Base-by-base conservation (phyloP, 2,797 vertebrate species). In the Sebastes reedi region DNA sequence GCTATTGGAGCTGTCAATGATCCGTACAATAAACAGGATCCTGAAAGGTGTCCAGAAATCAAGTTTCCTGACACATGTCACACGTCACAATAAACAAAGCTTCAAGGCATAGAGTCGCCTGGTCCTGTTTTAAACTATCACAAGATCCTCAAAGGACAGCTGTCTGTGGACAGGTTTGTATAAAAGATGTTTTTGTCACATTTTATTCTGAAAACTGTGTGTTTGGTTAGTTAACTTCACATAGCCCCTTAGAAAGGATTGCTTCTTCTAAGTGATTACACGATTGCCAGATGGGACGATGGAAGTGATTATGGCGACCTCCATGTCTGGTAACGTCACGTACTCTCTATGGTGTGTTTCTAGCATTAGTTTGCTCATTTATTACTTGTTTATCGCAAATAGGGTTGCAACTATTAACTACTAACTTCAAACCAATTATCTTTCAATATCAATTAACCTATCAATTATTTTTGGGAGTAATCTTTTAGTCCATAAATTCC, bases 201-300 rank as follows among this genome's bases (percentile, higher is more conserved):
- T 46, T 71, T 67, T 67, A 72, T 72, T 67, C 3, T 58, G 22
- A 24, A 18, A 67, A 36, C 11, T 12, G 6, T 69, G 30, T 54
- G 13, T 59, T 62, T 65, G 7, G 13, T 65, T 62, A 12, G 25
- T 64, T 46, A 25, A 54, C 27, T 58, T 59, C 5, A 32, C 6
- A 65, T 2, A 50, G 20, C 5, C 14, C 11, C 6, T 22, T 29
- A 10, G 20, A 24, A 30, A 36, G 11, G 9, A 18, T 24, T 65
- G 18, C 29, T 42, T 74, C 7, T 36, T 82, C 46, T 8, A 68
- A 64, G 46, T 42, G 50, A 68, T 39, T 58, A 14, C 36, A 64
- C 9, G 4, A 72, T 55, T 67, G 16, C 3, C 25, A 25, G 68
- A 20, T 58, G n/a, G 50, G 56, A 27, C 6, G 6, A 61, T 60